phyloP scores from a whole-genome alignment of 37 sponge, comb jelly and placozoan species.

The Eunapius fragilis region DNA sequence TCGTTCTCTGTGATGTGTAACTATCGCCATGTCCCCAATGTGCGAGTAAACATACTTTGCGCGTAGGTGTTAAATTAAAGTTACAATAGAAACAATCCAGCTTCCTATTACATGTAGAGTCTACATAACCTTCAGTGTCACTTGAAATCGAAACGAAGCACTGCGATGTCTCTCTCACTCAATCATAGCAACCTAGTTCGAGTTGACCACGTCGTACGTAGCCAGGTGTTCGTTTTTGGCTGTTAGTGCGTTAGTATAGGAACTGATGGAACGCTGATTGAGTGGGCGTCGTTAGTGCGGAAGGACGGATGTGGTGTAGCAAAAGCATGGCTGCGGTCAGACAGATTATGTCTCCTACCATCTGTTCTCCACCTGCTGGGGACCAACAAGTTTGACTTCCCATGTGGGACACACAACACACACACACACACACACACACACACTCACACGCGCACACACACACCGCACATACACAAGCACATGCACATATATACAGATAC shows the following conservation, averaged over 20 bases:
- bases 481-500: constrained; percentile 3
- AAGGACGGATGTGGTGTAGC: background rate
- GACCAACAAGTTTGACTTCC: background rate
- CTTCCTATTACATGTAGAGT: too few species aligned
- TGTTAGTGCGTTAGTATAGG: background rate
- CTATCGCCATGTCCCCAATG: background rate
- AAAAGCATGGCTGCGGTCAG: background rate
- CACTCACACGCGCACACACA: constrained; percentile 24
- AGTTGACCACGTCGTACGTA: background rate
- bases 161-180: background rate
- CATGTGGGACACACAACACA: background rate
- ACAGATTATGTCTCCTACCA: background rate
- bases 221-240: background rate
- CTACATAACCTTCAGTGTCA: too few species aligned
- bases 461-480: constrained; percentile 14
- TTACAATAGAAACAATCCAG: too few species aligned
- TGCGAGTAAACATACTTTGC: background rate
- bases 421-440: constrained; percentile 14
- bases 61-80: background rate
- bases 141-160: background rate
- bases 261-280: too few species aligned
- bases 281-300: background rate
- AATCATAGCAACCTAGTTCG: background rate
- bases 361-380: background rate
- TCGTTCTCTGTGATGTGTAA: background rate